phyloP scores from a whole-genome alignment of 2,888 invertebrate species.

The Drosophila neotestacea region DNA sequence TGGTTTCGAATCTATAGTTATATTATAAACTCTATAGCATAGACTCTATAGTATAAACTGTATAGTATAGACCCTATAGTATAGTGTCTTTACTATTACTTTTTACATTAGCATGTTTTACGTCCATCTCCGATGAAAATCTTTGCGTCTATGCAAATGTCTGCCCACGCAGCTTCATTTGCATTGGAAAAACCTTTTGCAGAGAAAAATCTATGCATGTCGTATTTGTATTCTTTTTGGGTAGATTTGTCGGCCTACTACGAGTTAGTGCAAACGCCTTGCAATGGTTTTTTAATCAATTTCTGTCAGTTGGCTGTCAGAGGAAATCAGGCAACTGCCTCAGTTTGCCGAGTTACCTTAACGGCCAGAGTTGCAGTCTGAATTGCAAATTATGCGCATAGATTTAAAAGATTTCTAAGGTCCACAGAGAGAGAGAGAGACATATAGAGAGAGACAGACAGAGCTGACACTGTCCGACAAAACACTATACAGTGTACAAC shows the following conservation, averaged over 20 bases:
- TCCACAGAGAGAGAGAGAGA: slow-evolving; percentile 21
- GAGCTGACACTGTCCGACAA: slow-evolving; percentile 46
- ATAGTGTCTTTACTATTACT: too few relatives aligned
- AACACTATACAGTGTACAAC: slow-evolving; percentile 35
- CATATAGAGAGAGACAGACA: not conserved
- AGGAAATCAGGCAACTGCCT: slow-evolving; percentile 56
- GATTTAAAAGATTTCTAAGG: slow-evolving; percentile 58
- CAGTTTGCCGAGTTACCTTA: slow-evolving; percentile 10
- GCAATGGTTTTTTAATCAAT: slow-evolving; percentile 73
- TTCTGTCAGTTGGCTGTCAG: slow-evolving; percentile 78
- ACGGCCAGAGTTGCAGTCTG: slow-evolving; percentile 5
- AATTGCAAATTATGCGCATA: slow-evolving; percentile 74
- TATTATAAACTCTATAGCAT: too few relatives aligned
- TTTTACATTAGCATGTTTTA: not conserved
- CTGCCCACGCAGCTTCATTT: slow-evolving; percentile 72
- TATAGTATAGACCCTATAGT: too few relatives aligned
- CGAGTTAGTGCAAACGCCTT: slow-evolving; percentile 46
- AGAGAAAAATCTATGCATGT: slow-evolving; percentile 43
- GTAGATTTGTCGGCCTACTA: slow-evolving; percentile 47
- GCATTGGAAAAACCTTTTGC: slow-evolving; percentile 67
- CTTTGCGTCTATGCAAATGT: slow-evolving; percentile 41
- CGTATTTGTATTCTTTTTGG: slow-evolving; percentile 38
- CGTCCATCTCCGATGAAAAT: slow-evolving; percentile 46
- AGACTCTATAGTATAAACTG: too few relatives aligned
- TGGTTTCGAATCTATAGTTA: too few relatives aligned